Evolutionary conservation across 2,888 invertebrate genomes (phyloP), one percentile per base, ranked within the genome.

Genomic region (Apodemia duryi): DNA sequence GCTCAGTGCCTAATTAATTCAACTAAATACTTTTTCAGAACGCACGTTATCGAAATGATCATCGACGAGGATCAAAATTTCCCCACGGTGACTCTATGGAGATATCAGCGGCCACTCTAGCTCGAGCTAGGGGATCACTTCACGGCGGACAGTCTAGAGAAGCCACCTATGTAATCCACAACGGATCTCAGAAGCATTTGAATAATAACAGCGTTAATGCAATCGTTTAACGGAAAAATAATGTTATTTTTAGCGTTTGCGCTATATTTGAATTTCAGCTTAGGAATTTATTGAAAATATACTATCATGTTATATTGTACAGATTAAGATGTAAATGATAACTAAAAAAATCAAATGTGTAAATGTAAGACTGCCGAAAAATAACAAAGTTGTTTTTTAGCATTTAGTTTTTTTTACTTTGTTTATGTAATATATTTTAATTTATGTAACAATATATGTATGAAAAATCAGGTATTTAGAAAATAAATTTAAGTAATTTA

Each of bases 1-100:
- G 21, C 21, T 21, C 21, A 21, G 21, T n/a, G 4, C 1, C 4
- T 43, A 43, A 11, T 49, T 21, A 21, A 21, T 51, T 51, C 21
- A 7, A 7, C n/a, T 28, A 41, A 51, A 41, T 43, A 63, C 43
- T 13, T 29, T 81, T 79, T 9, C 79, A 91, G 91, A 82, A 86
- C 69, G 77, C 79, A 1, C 78, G 89, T 51, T 82, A 80, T 72
- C 80, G 85, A 67, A 77, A 78, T 67, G 84, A 85, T 67, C 75
- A 74, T 67, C 75, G 91, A 61, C 81, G 88, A 29, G 89, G 89
- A 21, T 91, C 91, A 2, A 80, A 86, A 13, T 77, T 91, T 1
- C 88, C 91, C 0, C 89, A 85, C 76, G 91, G 91, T 0, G 91
- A 91, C 68, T 91, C 91, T 29, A 88, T 90, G 88, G 91, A 91